Conservation (phyloP, 1,140 invertebrate genomes). For the Cotesia typhae region DNA sequence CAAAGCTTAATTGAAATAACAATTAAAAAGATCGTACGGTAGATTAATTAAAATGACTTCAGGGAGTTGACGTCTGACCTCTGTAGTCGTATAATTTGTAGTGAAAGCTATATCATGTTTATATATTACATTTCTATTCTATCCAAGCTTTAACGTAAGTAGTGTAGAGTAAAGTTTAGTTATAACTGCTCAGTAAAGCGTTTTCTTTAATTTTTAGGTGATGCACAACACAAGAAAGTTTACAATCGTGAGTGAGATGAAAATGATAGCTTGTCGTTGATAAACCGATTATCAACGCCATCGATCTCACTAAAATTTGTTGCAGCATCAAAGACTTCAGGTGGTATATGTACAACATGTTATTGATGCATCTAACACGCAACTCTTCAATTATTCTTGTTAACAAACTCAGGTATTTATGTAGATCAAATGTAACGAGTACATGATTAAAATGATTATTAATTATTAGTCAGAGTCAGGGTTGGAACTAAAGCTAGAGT, state of each 20-base stretch:
- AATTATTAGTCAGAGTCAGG: too few species aligned
- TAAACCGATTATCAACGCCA: slow-evolving; percentile 14
- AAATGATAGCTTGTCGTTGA: neutral
- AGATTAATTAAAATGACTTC: slow-evolving; percentile 14
- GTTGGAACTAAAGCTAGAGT: too few species aligned
- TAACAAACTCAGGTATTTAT: too few species aligned
- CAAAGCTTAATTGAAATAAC: neutral
- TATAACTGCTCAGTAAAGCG: neutral
- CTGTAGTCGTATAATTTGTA: slow-evolving; percentile 14
- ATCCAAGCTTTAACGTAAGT: neutral
- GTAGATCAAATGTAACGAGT: too few species aligned
- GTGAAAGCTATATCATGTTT: slow-evolving; percentile 4
- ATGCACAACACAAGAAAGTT: neutral
- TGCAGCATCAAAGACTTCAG: neutral
- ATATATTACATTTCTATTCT: neutral
- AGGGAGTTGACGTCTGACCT: slow-evolving; percentile 13
- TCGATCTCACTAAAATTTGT: slow-evolving; percentile 9
- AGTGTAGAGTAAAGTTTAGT: too few species aligned
- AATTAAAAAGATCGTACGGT: slow-evolving; percentile 8
- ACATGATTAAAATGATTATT: too few species aligned
- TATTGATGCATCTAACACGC: neutral
- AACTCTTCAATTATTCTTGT: too few species aligned
- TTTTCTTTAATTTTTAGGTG: neutral
- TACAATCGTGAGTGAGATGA: neutral
- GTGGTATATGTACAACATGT: neutral